Evolutionary conservation across 2,888 invertebrate species (phyloP), one percentile per base, ranked within the genome.

Genomic region (Barypeithes pellucidus): DNA sequence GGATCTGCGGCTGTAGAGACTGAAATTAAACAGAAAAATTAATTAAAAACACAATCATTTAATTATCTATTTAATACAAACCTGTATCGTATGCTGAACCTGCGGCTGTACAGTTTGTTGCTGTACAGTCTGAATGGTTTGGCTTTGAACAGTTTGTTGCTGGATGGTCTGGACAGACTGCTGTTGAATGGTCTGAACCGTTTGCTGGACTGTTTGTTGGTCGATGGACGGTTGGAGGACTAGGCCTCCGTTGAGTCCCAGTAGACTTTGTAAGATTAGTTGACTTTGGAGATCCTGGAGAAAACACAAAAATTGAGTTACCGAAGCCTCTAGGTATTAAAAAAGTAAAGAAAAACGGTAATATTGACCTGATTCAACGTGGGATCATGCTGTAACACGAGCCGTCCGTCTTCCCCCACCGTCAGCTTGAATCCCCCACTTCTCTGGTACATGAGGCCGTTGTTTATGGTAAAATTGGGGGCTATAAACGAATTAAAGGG

Each of bases 331-430:
- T 24, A 24, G 24, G 24, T 3, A 24, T 3, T 3, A 24, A 24
- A 24, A 24, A 24, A 24, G 24, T 24, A 24, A n/a, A n/a, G n/a
- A n/a, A n/a, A n/a, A n/a, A n/a, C n/a, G 1, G 8, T 7, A 29
- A 29, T 29, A 29, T 9, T 7, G 7, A 67, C 73, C 76, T 89
- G 89, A 57, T 89, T 89, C 47, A 88, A 82, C 66, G 88, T 89
- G 2, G 91, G 89, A 76, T 91, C 90, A 78, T 92, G 92, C 52
- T 92, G 91, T 62, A 92, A 83, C 47, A 92, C 88, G 52, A 92
- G 86, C 22, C 91, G 86, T 8, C 92, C 92, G 78, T 92, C 92
- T 82, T 93, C 92, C 0, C 91, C 90, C 59, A 92, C 87, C 0
- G 92, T 90, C 67, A 93, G 84, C 72, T 91, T 89, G 70, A 92